A percentile compares a stretch with the other conserved stretches of the same genome.
phyloP scores from a whole-genome alignment of 1,140 invertebrate genomes.

The Carposina sasakii region DNA sequence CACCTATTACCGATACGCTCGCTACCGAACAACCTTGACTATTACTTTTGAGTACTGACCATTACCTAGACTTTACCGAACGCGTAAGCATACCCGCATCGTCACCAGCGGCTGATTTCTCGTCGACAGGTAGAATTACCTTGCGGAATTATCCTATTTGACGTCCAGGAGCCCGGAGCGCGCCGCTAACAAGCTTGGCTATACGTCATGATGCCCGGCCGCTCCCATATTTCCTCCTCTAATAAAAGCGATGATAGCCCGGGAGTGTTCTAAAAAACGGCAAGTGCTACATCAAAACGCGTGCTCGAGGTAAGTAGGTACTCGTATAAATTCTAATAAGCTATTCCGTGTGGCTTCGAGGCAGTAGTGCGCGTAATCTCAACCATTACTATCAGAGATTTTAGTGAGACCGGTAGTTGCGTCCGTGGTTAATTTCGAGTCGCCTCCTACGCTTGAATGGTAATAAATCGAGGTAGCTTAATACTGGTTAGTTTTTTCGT shows the following conservation, averaged over 20 bases:
- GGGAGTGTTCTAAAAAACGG: constrained; percentile 44
- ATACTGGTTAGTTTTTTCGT: constrained; percentile 14
- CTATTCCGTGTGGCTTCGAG: constrained; percentile 42
- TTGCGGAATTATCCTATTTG: constrained; percentile 50
- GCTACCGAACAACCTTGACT: constrained; percentile 63
- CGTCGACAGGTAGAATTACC: constrained; percentile 59
- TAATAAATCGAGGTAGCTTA: constrained; percentile 44
- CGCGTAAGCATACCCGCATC: constrained; percentile 33
- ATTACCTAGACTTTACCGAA: constrained; percentile 32
- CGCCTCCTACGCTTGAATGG: constrained; percentile 48
- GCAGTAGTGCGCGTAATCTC: constrained; percentile 61
- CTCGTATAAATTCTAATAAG: constrained; percentile 61
- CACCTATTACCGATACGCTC: constrained; percentile 56
- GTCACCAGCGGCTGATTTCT: constrained; percentile 54
- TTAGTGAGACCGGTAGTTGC: constrained; percentile 54
- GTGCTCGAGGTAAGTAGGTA: constrained; percentile 29
- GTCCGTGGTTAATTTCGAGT: constrained; percentile 58
- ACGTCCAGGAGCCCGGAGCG: constrained; percentile 33
- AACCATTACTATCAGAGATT: constrained; percentile 56
- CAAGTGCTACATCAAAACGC: constrained; percentile 43
- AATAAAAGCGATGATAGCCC: constrained; percentile 51
- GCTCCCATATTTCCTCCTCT: constrained; percentile 48
- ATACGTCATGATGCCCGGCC: constrained; percentile 33
- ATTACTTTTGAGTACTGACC: constrained; percentile 40
- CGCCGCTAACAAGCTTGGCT: constrained; percentile 37